Evolutionary conservation across 1,140 invertebrate species (phyloP).

Genomic region (Trissolcus basalis): DNA sequence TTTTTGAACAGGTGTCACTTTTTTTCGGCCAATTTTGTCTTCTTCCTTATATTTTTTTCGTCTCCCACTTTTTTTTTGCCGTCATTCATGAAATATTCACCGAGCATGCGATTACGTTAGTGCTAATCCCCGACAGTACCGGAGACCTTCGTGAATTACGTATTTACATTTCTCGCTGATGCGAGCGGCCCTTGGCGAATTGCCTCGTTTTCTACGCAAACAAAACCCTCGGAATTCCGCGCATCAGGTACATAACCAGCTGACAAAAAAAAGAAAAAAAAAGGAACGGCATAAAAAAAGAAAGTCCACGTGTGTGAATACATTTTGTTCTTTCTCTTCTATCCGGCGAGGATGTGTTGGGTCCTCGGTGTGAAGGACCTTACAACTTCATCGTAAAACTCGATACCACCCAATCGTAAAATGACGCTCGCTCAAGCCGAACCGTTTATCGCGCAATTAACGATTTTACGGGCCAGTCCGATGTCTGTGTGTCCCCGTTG

Average conservation of each 20-base stretch:
- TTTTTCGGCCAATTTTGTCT: constrained; percentile 58
- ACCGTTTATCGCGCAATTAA: constrained; percentile 30
- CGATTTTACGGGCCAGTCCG: constrained; percentile 11
- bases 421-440: background rate
- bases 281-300: constrained; percentile 29
- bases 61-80: too few species aligned
- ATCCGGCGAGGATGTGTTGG: constrained; percentile 21
- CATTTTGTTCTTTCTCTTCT: constrained; percentile 36
- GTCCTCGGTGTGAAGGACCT: constrained; percentile 45
- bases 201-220: constrained; percentile 34
- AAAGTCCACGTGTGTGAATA: constrained; percentile 43
- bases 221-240: constrained; percentile 40
- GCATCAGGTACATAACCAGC: constrained; percentile 27
- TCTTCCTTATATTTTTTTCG: constrained; percentile 66
- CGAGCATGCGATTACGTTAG: constrained; percentile 57
- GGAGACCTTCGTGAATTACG: constrained; percentile 33
- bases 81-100: constrained; percentile 74
- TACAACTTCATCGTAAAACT: constrained; percentile 55
- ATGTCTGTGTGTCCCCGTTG: constrained; percentile 11
- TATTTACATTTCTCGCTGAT: constrained; percentile 54
- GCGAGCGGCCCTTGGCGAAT: too few species aligned
- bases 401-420: constrained; percentile 39
- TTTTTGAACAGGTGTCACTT: constrained; percentile 70
- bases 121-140: constrained; percentile 43
- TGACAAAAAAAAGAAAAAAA: constrained; percentile 37